Conservation (phyloP, 2,888 invertebrate genomes). For the Nebria salina region DNA sequence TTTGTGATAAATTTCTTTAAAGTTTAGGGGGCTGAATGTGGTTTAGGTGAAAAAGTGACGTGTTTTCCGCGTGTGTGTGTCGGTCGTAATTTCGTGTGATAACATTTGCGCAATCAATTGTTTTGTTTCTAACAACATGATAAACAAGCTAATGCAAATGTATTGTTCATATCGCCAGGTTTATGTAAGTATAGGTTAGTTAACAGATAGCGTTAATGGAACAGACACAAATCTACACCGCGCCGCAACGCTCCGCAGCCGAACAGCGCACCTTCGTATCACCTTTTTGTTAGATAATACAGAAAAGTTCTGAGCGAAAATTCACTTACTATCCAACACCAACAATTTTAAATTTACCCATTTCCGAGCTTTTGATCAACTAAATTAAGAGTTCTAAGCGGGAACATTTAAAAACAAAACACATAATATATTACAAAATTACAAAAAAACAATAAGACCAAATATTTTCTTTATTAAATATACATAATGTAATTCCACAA, state of each 20-base stretch:
- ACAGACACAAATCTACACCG: constrained; percentile 21
- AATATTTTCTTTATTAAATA: too few species aligned
- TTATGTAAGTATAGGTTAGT: background rate
- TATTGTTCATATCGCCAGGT: constrained; percentile 26
- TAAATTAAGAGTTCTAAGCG: background rate
- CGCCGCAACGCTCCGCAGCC: background rate
- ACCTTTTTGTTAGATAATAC: background rate
- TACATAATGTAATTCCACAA: too few species aligned
- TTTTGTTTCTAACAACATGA: constrained; percentile 34
- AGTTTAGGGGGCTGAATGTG: too few species aligned
- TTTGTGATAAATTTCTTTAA: too few species aligned
- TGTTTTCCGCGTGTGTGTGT: background rate
- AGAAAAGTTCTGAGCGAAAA: background rate
- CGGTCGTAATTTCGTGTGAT: background rate
- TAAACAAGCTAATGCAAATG: constrained; percentile 42
- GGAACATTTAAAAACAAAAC: too few species aligned
- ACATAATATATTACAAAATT: too few species aligned
- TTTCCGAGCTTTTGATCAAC: background rate
- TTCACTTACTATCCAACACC: too few species aligned
- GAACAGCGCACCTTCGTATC: background rate
- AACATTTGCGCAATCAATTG: constrained; percentile 26
- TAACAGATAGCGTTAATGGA: constrained; percentile 30
- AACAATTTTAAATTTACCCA: too few species aligned
- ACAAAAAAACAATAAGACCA: too few species aligned
- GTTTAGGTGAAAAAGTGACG: background rate